Conservation (phyloP, 2,888 invertebrate genomes). For the Luffia ferchaultella region DNA sequence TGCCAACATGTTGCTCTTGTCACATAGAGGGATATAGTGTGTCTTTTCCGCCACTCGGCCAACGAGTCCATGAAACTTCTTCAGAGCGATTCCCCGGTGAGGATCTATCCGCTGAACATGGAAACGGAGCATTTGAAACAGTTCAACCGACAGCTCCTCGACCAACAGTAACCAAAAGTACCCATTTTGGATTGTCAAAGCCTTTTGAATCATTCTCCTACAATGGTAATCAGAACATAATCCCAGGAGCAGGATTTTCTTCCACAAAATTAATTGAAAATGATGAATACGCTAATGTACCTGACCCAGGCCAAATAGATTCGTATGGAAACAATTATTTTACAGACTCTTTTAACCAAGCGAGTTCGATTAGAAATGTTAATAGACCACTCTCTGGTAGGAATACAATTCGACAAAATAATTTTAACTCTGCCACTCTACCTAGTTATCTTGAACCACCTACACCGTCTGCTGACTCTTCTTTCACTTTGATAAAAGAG, state of each 20-base stretch:
- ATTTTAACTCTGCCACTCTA: slow-evolving; percentile 38
- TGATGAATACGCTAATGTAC: slow-evolving; percentile 27
- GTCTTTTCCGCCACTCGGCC: slow-evolving; percentile 70
- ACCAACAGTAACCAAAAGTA: slow-evolving; percentile 37
- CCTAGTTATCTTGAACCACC: slow-evolving; percentile 60
- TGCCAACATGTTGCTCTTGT: slow-evolving; percentile 84
- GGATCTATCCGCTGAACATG: slow-evolving; percentile 55
- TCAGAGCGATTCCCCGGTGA: slow-evolving; percentile 67
- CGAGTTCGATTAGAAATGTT: slow-evolving; percentile 42
- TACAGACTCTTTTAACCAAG: slow-evolving; percentile 51
- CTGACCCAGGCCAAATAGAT: slow-evolving; percentile 34
- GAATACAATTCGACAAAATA: slow-evolving; percentile 24
- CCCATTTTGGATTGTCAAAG: slow-evolving; percentile 37
- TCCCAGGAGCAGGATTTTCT: slow-evolving; percentile 38
- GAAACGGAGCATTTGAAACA: slow-evolving; percentile 53
- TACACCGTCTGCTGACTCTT: slow-evolving; percentile 39
- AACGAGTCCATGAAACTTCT: slow-evolving; percentile 53
- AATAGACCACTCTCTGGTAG: slow-evolving; percentile 35
- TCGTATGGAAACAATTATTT: slow-evolving; percentile 53
- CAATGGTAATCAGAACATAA: slow-evolving; percentile 37
- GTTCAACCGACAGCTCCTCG: slow-evolving; percentile 43
- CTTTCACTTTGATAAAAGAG: slow-evolving; percentile 42
- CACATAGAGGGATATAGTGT: slow-evolving; percentile 81
- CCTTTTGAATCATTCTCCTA: slow-evolving; percentile 37
- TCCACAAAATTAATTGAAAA: slow-evolving; percentile 33